phyloP scores from a whole-genome alignment of 2,797 vertebrate species.

The Prionace glauca region DNA sequence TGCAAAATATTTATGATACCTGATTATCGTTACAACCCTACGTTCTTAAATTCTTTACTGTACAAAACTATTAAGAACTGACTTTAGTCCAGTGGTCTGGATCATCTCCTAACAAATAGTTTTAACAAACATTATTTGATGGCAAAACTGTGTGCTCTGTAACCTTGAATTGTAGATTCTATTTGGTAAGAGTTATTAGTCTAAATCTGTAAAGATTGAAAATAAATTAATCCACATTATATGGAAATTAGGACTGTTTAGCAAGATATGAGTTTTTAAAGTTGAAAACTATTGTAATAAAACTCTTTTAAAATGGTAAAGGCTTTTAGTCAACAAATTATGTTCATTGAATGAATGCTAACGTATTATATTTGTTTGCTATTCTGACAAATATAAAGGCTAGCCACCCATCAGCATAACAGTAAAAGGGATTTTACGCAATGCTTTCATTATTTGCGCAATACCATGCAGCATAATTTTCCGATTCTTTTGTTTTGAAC shows the following conservation, averaged over 20 bases:
- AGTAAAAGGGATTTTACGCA: neutral
- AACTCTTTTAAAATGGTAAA: neutral
- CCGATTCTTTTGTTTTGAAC: neutral
- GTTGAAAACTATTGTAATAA: neutral
- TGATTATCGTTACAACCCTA: constrained; percentile 37
- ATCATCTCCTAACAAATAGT: constrained; percentile 25
- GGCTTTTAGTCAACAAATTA: neutral
- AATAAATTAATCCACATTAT: neutral
- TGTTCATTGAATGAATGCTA: neutral
- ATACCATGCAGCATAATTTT: too few species aligned
- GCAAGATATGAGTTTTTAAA: neutral
- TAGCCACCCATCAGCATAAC: neutral
- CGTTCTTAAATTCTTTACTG: constrained; percentile 32
- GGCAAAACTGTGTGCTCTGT: neutral
- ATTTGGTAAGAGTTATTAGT: neutral
- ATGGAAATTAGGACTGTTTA: neutral
- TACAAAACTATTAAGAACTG: constrained; percentile 18
- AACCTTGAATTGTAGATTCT: neutral
- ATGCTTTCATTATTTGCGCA: neutral
- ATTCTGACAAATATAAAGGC: neutral
- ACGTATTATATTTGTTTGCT: neutral
- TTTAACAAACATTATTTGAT: neutral
- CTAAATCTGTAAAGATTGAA: neutral
- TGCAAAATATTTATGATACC: neutral
- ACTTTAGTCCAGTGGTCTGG: constrained; percentile 14